Base-by-base conservation (phyloP, 2,888 invertebrate genomes). In the Cylloceria caligata region DNA sequence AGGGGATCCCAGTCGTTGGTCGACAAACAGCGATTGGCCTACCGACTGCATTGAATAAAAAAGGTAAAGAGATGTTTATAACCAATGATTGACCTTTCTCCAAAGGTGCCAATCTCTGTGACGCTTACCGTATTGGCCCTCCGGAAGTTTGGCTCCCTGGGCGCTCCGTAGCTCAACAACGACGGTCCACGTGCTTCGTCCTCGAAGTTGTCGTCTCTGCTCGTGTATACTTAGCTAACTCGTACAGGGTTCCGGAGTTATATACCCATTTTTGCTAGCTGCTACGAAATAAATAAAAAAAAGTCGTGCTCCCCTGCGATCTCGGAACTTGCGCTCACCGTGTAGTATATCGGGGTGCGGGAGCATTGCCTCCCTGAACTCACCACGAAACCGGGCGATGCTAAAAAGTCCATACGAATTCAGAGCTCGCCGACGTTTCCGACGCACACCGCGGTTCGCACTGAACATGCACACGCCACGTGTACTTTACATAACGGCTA, bases 401-500 rank as follows among this genome's bases (percentile, higher is more conserved):
- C 57, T 83, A 55, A 83, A 62, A 75, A 79, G 74, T 79, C 78
- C 75, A 81, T 83, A 81, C 71, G 68, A 81, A 76, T 60, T 57
- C 72, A 72, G 57, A 45, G 45, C 60, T 72, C 60, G 72, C 11
- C 42, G 72, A 21, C 69, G 52, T 83, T 83, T 72, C 76, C 57
- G 72, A 77, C 36, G 76, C 60, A 42, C 34, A 34, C 19, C 34
- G 30, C 7, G 45, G 19, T 80, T 55, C 64, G n/a, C 68, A 49
- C 68, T 69, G 83, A 77, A 73, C 72, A 60, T 68, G 62, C 81
- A 62, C 64, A 57, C 45, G 21, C 62, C 69, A 11, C 30, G 67
- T 42, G 62, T 80, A 81, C 76, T 80, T 80, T 83, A 80, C 83
- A 80, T 80, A 83, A 80, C 72, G 75, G 80, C 78, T 81, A 69